phyloP scores from a whole-genome alignment of 2,888 invertebrate genomes.

The Ametastegia equiseti region DNA sequence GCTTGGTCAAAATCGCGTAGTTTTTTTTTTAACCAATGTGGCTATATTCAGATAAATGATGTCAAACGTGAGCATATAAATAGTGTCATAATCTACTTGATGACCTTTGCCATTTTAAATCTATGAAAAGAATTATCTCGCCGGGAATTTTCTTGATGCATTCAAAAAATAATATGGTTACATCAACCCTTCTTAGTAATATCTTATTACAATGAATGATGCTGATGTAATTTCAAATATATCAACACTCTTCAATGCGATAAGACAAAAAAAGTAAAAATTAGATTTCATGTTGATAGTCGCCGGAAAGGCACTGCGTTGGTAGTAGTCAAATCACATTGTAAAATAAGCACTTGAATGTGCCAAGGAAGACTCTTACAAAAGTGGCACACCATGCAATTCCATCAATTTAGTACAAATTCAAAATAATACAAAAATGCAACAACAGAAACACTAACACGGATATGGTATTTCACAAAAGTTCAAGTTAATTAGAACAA shows the following conservation, averaged over 20 bases:
- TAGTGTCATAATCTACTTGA: not conserved
- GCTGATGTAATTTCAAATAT: not conserved
- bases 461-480: not conserved
- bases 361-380: too few species aligned
- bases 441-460: not conserved
- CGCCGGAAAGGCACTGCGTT: not conserved
- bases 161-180: not conserved
- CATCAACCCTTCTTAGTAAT: too few species aligned
- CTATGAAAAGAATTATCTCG: not conserved
- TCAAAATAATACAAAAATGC: not conserved
- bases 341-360: too few species aligned
- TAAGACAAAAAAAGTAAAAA: not conserved
- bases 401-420: not conserved
- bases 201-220: too few species aligned
- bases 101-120: not conserved
- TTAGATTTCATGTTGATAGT: not conserved
- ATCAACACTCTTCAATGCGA: not conserved
- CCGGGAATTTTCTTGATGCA: not conserved
- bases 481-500: not conserved
- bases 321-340: not conserved
- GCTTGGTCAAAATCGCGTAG: not conserved
- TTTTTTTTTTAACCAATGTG: not conserved
- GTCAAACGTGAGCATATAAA: not conserved
- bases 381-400: too few species aligned
- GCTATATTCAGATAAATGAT: constrained; percentile 26